Evolutionary conservation across 2,113 vertebrate species (phyloP).

Genomic region (Paraplagusia blochii): DNA sequence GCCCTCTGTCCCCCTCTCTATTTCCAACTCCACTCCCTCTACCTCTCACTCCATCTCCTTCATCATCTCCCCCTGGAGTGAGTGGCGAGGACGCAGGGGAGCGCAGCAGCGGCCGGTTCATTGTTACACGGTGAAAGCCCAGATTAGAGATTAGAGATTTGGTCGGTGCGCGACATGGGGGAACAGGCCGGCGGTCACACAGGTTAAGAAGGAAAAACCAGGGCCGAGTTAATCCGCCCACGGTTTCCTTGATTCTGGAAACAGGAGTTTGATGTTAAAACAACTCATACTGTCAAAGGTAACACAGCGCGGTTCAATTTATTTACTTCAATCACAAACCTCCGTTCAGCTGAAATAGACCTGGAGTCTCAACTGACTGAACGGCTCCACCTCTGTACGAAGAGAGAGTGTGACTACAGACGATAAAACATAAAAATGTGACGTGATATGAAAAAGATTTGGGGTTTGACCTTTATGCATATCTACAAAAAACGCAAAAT

Average conservation of each 20-base stretch:
- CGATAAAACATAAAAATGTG: too few relatives aligned
- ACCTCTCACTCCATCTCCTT: constrained; percentile 41
- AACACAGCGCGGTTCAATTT: neutral
- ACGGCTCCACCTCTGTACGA: too few relatives aligned
- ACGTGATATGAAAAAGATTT: too few relatives aligned
- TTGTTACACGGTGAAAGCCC: constrained; percentile 49
- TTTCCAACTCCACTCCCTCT: constrained; percentile 30
- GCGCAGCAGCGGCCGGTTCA: constrained; percentile 25
- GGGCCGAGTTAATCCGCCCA: constrained; percentile 27
- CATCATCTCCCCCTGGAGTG: constrained; percentile 34
- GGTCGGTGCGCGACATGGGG: constrained; percentile 31
- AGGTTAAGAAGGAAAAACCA: constrained; percentile 41
- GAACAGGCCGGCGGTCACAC: constrained; percentile 39
- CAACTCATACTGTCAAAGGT: neutral
- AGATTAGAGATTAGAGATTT: constrained; percentile 62
- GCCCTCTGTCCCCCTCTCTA: constrained; percentile 26
- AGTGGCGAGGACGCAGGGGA: constrained; percentile 25
- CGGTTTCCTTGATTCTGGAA: constrained; percentile 8
- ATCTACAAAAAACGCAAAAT: too few relatives aligned
- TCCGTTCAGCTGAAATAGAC: too few relatives aligned
- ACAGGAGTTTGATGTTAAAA: neutral
- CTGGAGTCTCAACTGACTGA: too few relatives aligned
- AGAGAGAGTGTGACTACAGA: too few relatives aligned
- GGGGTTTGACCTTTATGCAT: too few relatives aligned
- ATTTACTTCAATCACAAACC: neutral